Evolutionary conservation across 2,888 invertebrate species (phyloP).

Genomic region (Cataglyphis altisquamis): DNA sequence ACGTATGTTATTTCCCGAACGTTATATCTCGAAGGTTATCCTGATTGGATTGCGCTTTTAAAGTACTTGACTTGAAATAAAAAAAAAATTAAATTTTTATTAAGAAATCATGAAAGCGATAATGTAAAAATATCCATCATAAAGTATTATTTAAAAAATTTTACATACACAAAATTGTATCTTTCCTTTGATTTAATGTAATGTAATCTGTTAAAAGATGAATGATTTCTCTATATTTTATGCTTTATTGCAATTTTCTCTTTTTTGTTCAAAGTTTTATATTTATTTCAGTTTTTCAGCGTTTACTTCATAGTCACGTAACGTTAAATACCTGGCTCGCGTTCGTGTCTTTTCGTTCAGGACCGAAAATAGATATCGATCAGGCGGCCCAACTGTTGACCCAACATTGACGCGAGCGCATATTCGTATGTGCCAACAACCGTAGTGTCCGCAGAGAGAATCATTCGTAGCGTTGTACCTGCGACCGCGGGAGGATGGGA

Average conservation of each 20-base stretch:
- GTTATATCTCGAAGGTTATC: neutral
- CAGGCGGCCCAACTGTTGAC: slow-evolving; percentile 40
- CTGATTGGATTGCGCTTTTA: neutral
- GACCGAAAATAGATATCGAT: slow-evolving; percentile 46
- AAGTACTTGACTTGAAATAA: neutral
- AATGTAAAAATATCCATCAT: neutral
- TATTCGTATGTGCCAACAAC: neutral
- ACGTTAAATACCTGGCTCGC: slow-evolving; percentile 17
- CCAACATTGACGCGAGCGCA: slow-evolving; percentile 10
- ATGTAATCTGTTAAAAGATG: neutral
- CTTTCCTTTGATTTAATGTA: neutral
- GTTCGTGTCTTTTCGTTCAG: slow-evolving; percentile 30
- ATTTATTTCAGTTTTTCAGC: neutral
- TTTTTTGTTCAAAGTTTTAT: neutral
- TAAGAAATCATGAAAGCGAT: neutral
- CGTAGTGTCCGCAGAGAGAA: neutral
- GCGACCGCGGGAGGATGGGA: neutral
- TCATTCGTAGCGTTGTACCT: neutral
- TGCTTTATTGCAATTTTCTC: neutral
- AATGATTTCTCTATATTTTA: neutral
- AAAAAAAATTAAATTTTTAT: neutral
- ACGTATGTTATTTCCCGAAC: neutral
- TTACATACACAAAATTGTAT: neutral
- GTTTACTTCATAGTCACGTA: neutral
- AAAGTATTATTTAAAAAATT: neutral